Evolutionary conservation across 2,113 vertebrate species (phyloP).

Genomic region (Labeo rohita): DNA sequence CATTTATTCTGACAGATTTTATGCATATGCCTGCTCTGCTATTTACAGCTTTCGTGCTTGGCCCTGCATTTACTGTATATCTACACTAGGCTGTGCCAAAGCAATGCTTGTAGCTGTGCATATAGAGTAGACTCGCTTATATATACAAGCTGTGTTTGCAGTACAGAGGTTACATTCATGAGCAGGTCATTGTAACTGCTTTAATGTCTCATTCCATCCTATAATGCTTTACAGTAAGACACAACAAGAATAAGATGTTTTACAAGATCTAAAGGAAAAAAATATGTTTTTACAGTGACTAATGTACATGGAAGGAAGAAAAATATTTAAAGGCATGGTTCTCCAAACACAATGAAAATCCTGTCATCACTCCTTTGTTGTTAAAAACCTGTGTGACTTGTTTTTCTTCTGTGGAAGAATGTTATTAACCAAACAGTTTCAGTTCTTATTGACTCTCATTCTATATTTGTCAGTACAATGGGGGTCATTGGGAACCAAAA

Average conservation of each 20-base stretch:
- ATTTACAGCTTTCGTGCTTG: background rate
- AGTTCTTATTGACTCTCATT: background rate
- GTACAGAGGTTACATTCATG: background rate
- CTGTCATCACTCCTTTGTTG: background rate
- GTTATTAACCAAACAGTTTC: background rate
- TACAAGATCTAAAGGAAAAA: background rate
- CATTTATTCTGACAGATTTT: background rate
- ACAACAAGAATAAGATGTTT: background rate
- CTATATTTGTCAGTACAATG: background rate
- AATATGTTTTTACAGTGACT: background rate
- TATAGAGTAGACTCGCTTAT: background rate
- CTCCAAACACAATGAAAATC: background rate
- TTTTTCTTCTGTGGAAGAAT: background rate
- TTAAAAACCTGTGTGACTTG: background rate
- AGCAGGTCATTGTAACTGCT: background rate
- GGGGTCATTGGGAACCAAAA: background rate
- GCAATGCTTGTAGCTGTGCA: conserved; percentile 28
- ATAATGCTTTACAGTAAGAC: background rate
- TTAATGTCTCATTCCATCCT: background rate
- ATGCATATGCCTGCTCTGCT: background rate
- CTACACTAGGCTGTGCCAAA: background rate
- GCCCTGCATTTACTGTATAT: background rate
- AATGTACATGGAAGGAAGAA: too few species aligned
- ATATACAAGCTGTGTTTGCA: background rate
- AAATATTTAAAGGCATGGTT: background rate